phyloP scores from a whole-genome alignment of 1,140 invertebrate species.

The Sycobia sp. region DNA sequence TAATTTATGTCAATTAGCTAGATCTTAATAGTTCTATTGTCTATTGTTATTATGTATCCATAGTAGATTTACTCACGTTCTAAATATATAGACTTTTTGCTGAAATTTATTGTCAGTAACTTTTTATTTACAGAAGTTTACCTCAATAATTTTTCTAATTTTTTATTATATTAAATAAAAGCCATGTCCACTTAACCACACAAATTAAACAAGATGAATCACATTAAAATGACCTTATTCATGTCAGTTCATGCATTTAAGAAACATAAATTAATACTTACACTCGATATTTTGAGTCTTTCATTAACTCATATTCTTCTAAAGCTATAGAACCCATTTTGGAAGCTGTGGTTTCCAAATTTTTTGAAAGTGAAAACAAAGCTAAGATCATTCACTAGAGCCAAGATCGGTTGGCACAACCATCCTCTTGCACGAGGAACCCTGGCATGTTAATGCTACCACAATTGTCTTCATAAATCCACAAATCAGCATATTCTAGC shows the following conservation, averaged over 20 bases:
- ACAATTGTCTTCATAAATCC: not conserved
- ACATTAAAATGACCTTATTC: too few relatives aligned
- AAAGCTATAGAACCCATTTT: constrained; percentile 62
- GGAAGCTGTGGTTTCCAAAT: constrained; percentile 4
- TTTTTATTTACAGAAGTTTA: too few relatives aligned
- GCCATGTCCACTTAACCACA: too few relatives aligned
- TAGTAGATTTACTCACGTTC: too few relatives aligned
- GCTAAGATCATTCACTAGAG: constrained; percentile 24
- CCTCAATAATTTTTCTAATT: too few relatives aligned
- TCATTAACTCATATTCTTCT: constrained; percentile 76
- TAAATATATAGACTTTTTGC: too few relatives aligned
- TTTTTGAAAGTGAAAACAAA: not conserved
- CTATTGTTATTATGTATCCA: too few relatives aligned
- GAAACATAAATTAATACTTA: constrained; percentile 51
- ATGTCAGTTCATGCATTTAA: not conserved
- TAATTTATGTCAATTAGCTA: too few relatives aligned
- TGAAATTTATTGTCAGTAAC: too few relatives aligned
- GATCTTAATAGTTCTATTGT: too few relatives aligned
- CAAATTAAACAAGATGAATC: too few relatives aligned
- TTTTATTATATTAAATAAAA: too few relatives aligned
- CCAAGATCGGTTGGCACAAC: constrained; percentile 12
- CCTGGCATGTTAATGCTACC: not conserved
- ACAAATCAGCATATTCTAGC: constrained; percentile 7
- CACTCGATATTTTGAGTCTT: constrained; percentile 78
- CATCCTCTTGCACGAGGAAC: constrained; percentile 4